Percentiles rank a stretch among this genome's conserved stretches.
Conservation (phyloP, 1,140 invertebrate genomes). For the Paralvinella palmiformis region DNA sequence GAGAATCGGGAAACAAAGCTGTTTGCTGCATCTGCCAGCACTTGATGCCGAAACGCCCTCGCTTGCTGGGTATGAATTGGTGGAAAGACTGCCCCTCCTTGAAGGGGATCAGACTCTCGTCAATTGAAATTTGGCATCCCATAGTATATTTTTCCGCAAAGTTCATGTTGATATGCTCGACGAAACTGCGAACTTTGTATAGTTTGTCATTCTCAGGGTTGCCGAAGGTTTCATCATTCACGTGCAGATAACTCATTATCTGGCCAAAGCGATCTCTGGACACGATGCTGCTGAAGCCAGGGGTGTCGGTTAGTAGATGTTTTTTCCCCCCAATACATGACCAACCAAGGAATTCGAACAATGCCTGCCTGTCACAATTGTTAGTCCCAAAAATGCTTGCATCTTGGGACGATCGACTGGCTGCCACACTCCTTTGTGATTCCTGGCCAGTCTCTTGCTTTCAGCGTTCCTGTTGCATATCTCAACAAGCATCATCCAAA, state of each 20-base stretch:
- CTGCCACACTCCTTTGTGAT: not conserved
- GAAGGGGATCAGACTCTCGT: no score
- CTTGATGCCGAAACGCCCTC: constrained; percentile 2
- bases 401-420: no score
- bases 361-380: not conserved
- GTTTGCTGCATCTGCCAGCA: not conserved
- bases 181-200: not conserved
- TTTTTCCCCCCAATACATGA: not conserved
- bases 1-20: not conserved
- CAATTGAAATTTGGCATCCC: constrained; percentile 4
- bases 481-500: not conserved
- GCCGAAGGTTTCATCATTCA: not conserved
- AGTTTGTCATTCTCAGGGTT: not conserved
- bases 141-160: not conserved
- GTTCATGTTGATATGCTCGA: not conserved
- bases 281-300: not conserved
- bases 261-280: not conserved
- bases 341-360: not conserved
- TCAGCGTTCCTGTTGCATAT: not conserved
- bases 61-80: no score
- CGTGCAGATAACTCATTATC: not conserved
- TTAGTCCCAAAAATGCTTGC: not conserved
- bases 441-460: not conserved
- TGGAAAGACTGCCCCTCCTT: no score
- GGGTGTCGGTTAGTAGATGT: not conserved